Percentiles rank a stretch among this genome's conserved stretches.
Evolutionary conservation across 2,888 invertebrate species (phyloP).

Genomic region (Athripsodes cinereus): DNA sequence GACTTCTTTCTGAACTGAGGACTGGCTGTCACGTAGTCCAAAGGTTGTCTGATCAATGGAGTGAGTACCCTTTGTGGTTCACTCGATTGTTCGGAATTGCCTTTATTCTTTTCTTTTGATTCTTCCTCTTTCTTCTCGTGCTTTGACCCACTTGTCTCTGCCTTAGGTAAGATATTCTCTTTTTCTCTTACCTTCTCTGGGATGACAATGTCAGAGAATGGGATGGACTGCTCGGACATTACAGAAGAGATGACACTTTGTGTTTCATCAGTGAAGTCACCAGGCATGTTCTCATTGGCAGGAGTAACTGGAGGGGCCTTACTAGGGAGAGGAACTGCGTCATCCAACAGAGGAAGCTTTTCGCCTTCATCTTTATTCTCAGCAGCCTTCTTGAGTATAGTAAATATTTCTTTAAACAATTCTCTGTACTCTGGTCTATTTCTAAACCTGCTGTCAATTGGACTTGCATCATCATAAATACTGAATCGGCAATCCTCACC

Average conservation of each 20-base stretch:
- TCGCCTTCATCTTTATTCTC: slow-evolving; percentile 78
- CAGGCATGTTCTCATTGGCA: slow-evolving; percentile 57
- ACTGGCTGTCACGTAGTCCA: slow-evolving; percentile 67
- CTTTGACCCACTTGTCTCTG: neutral
- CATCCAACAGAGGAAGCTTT: slow-evolving; percentile 65
- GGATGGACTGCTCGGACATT: slow-evolving; percentile 66
- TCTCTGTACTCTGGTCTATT: slow-evolving; percentile 77
- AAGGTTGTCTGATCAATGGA: slow-evolving; percentile 64
- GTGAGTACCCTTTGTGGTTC: slow-evolving; percentile 47
- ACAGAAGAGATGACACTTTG: slow-evolving; percentile 72
- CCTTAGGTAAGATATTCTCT: slow-evolving; percentile 34
- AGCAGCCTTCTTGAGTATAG: slow-evolving; percentile 75
- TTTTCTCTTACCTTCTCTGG: slow-evolving; percentile 52
- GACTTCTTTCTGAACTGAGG: slow-evolving; percentile 62
- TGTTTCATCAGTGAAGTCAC: slow-evolving; percentile 63
- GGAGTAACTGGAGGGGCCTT: slow-evolving; percentile 66
- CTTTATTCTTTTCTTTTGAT: slow-evolving; percentile 9
- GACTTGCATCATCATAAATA: slow-evolving; percentile 75
- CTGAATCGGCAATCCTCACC: slow-evolving; percentile 82
- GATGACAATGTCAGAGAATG: slow-evolving; percentile 60
- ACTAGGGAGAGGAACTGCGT: slow-evolving; percentile 44
- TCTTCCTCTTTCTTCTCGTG: slow-evolving; percentile 13
- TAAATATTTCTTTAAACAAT: slow-evolving; percentile 78
- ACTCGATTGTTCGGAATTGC: slow-evolving; percentile 24
- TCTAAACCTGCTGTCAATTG: slow-evolving; percentile 74